Percentiles rank a stretch among this genome's conserved stretches.
Conservation (phyloP, 2,888 invertebrate species). For the Boloria selene region DNA sequence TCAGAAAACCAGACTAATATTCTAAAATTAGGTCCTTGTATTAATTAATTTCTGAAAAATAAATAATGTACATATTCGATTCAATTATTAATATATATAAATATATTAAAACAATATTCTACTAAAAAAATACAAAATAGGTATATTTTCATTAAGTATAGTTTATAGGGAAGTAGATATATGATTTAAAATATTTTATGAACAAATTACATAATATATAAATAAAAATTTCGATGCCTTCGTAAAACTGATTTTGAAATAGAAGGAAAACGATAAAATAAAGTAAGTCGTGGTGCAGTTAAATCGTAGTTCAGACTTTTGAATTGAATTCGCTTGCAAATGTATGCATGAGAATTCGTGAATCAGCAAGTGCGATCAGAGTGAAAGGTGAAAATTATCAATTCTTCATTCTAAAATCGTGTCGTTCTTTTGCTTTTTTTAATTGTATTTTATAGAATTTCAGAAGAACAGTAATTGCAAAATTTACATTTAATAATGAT, state of each 20-base stretch:
- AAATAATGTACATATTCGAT: too few species aligned
- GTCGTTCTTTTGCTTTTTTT: neutral
- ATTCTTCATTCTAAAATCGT: neutral
- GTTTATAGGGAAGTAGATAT: neutral
- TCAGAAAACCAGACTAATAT: too few species aligned
- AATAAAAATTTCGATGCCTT: neutral
- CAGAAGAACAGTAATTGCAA: too few species aligned
- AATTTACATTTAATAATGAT: too few species aligned
- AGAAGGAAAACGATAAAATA: conserved; percentile 5
- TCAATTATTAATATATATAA: too few species aligned
- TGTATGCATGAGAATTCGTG: conserved; percentile 11
- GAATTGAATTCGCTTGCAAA: conserved; percentile 20
- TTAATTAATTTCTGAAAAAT: too few species aligned
- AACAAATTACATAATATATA: too few species aligned
- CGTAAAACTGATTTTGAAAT: conserved; percentile 1
- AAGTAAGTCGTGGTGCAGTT: conserved; percentile 9
- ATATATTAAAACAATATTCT: neutral
- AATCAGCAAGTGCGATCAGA: conserved; percentile 6
- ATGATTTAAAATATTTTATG: neutral
- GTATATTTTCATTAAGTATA: too few species aligned
- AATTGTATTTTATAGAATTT: too few species aligned
- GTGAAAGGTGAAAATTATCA: neutral
- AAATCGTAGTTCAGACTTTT: conserved; percentile 9
- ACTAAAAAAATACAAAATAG: too few species aligned
- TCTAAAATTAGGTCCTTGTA: too few species aligned